phyloP scores from a whole-genome alignment of 2,888 invertebrate species.

The Flexamia atlantica region DNA sequence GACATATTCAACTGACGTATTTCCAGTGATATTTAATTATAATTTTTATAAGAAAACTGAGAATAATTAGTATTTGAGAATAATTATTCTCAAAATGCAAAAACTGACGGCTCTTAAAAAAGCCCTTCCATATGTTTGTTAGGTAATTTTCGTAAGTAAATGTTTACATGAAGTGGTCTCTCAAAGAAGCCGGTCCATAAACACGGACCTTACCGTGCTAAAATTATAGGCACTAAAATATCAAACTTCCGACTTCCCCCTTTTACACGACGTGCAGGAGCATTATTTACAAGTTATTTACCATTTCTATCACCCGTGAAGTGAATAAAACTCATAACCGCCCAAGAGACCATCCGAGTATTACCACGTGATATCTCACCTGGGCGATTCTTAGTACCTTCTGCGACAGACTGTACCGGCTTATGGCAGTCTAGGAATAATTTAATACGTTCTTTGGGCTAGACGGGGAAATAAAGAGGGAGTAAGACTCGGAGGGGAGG shows the following conservation, averaged over 20 bases:
- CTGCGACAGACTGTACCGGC: constrained; percentile 62
- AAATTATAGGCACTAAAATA: background rate
- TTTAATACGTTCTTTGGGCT: constrained; percentile 64
- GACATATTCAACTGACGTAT: too few relatives aligned
- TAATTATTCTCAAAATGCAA: too few relatives aligned
- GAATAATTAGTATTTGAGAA: too few relatives aligned
- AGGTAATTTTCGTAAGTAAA: background rate
- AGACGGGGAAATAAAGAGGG: constrained; percentile 61
- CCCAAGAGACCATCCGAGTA: background rate
- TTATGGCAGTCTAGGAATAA: constrained; percentile 61
- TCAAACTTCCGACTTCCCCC: background rate
- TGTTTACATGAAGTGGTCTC: background rate
- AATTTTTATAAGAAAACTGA: too few relatives aligned
- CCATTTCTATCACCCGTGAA: background rate
- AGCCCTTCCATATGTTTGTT: background rate
- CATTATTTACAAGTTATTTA: background rate
- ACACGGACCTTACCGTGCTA: background rate
- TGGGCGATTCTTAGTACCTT: constrained; percentile 32
- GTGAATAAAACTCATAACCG: background rate
- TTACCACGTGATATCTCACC: background rate
- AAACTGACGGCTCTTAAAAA: too few relatives aligned
- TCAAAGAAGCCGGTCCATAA: background rate
- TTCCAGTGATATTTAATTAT: too few relatives aligned
- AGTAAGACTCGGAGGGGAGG: background rate
- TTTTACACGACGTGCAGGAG: background rate